Evolutionary conservation across 2,797 vertebrate genomes (phyloP).

Genomic region (Varecia variegata): DNA sequence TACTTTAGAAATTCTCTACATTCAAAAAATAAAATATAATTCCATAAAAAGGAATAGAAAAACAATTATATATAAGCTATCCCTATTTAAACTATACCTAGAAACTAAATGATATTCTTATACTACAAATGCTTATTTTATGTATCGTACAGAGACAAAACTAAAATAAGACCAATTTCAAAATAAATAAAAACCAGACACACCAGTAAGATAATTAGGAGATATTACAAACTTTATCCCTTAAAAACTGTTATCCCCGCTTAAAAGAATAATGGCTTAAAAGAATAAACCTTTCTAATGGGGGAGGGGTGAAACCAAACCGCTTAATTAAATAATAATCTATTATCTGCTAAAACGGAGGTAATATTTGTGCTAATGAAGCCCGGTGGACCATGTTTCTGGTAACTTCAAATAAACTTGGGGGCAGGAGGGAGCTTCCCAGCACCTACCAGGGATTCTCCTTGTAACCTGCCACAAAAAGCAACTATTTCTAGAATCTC

Average conservation of each 20-base stretch:
- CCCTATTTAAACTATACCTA: constrained; percentile 2
- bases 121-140: constrained; percentile 19
- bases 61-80: background rate
- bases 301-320: rapidly evolving
- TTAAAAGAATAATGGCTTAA: constrained; percentile 13
- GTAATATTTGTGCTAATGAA: background rate
- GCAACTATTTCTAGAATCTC: constrained; percentile 19
- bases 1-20: background rate
- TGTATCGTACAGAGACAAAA: background rate
- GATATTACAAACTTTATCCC: background rate
- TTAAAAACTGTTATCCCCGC: background rate
- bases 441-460: background rate
- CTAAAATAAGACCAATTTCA: constrained; percentile 8
- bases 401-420: background rate
- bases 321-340: background rate
- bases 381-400: background rate
- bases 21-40: background rate
- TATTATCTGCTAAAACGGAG: background rate
- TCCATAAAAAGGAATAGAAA: background rate
- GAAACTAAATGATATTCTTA: background rate
- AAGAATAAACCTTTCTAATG: background rate
- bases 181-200: constrained; percentile 26
- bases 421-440: background rate
- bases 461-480: background rate
- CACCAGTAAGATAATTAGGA: background rate